A percentile compares a stretch with the other conserved stretches of the same genome.
Conservation (phyloP, 2,888 invertebrate genomes). For the Andricus quercusramuli region DNA sequence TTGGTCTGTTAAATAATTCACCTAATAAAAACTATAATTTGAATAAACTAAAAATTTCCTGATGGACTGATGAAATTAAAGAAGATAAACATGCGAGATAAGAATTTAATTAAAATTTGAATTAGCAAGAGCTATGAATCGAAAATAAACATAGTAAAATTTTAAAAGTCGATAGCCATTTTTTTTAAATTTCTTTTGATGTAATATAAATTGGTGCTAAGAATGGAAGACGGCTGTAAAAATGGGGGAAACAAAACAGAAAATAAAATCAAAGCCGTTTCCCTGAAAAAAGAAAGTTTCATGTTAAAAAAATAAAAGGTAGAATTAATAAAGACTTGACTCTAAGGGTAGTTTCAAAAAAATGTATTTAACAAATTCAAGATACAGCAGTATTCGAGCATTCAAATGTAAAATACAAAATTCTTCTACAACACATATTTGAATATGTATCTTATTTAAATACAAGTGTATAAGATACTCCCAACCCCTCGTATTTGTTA, state of each 20-base stretch:
- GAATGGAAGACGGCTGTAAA: slow-evolving; percentile 48
- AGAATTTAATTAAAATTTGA: background rate
- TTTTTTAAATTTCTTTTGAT: background rate
- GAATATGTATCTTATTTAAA: slow-evolving; percentile 38
- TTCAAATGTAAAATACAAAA: slow-evolving; percentile 39
- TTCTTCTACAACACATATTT: slow-evolving; percentile 35
- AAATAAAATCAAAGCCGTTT: slow-evolving; percentile 30
- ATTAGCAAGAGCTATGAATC: background rate
- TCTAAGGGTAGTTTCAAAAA: slow-evolving; percentile 37
- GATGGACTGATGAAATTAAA: background rate
- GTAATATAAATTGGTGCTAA: background rate
- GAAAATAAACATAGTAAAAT: background rate
- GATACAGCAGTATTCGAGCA: slow-evolving; percentile 28
- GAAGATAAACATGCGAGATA: background rate
- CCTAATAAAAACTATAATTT: background rate
- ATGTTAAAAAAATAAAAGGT: slow-evolving; percentile 34
- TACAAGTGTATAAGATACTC: slow-evolving; percentile 5
- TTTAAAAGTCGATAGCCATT: background rate
- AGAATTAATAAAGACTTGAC: slow-evolving; percentile 34
- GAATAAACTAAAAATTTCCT: background rate
- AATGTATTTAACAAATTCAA: slow-evolving; percentile 42
- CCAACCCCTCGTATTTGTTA: background rate
- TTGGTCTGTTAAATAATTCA: slow-evolving; percentile 17
- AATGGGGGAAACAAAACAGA: slow-evolving; percentile 42
- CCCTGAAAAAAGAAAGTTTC: slow-evolving; percentile 17